phyloP scores from a whole-genome alignment of 92 coral and sea anemone species.

The Palythoa heliodiscus region DNA sequence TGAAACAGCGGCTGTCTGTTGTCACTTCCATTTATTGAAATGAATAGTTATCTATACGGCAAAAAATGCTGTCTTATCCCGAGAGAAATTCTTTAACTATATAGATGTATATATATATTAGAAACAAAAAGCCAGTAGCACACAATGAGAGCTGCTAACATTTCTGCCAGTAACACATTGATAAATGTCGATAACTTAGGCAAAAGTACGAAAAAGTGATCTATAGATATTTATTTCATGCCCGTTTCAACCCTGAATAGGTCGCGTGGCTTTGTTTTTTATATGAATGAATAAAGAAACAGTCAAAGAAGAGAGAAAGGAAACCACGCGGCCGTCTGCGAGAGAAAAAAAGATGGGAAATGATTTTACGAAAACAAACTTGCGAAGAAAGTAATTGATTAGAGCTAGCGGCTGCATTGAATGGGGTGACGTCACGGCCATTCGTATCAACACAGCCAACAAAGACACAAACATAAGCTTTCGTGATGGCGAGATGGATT shows the following conservation, averaged over 20 bases:
- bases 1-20: constrained; percentile 34
- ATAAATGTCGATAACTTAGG: background rate
- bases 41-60: constrained; percentile 1
- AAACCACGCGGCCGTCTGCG: constrained; percentile 12
- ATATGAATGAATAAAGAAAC: constrained; percentile 2
- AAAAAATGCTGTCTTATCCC: background rate
- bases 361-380: constrained; percentile 39
- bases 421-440: constrained; percentile 38
- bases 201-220: background rate
- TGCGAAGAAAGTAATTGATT: constrained; percentile 39
- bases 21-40: constrained; percentile 12
- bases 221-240: background rate
- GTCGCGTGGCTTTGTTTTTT: background rate
- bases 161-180: background rate
- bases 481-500: constrained; percentile 40
- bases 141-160: background rate
- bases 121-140: background rate
- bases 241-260: background rate
- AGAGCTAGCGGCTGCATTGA: constrained; percentile 40
- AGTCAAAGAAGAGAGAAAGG: background rate
- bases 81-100: too few species aligned
- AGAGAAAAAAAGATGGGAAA: constrained; percentile 18
- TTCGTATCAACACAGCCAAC: constrained; percentile 42
- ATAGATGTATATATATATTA: too few species aligned
- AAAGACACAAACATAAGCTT: constrained; percentile 38